Evolutionary conservation across 2,797 vertebrate genomes (phyloP), one percentile per base, ranked within the genome.

Genomic region (Danio kyathit): DNA sequence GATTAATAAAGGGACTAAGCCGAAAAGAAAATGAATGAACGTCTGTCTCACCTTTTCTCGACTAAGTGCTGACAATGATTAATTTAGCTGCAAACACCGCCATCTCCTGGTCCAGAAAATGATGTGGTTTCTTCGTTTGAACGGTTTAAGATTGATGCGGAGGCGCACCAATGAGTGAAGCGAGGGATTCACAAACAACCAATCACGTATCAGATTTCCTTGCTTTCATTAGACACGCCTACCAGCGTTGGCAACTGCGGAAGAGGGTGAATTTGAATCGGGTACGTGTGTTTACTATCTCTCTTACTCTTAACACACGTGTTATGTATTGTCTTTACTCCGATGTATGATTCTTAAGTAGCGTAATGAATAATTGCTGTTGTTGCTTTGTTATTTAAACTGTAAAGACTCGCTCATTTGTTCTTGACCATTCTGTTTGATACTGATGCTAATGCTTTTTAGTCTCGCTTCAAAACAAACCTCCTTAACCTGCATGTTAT

Each of bases 61-160:
- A 12, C 13, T 29, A 16, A 56, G 56, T 13, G 14, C 14, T 56
- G 0, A 2, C 6, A 29, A 17, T 4, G 83, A 60, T 29, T 82
- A 76, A 88, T 94, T 94, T 89, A 83, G 74, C 87, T 88, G 91
- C 7, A 57, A 86, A 94, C 52, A 88, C 88, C 93, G 95, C 92
- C 96, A 94, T 88, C 96, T 96, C 85, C 85, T 87, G 96, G 94
- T 87, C 29, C 44, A 74, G 9, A 19, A 21, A 38, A 49, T 11
- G 77, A 14, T 38, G 41, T 14, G 43, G 19, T 63, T 64, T 57
- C 8, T 48, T n/a, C 3, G 48, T 5, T 19, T 77, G 38, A 7
- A 61, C 19, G 16, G 5, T 49, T 40, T 69, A 13, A 67, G 74
- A 85, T 9, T 66, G 77, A 79, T 70, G 14, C 29, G 14, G 0